phyloP scores from a whole-genome alignment of 92 coral and sea anemone genomes.

The Galaxea fascicularis region DNA sequence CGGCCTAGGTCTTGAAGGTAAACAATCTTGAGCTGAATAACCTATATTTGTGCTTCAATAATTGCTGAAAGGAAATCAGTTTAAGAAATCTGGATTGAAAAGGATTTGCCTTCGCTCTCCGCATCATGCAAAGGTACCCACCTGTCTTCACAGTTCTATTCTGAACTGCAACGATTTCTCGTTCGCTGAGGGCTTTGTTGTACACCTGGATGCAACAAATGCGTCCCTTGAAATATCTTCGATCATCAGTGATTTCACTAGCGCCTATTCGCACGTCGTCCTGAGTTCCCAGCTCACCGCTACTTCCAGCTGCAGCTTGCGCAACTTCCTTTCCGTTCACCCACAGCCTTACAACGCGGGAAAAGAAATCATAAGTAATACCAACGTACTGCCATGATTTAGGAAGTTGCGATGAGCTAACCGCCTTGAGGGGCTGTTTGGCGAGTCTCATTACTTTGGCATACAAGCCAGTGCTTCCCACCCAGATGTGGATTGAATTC shows the following conservation, averaged over 20 bases:
- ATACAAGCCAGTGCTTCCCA: background rate
- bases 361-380: slow-evolving; percentile 30
- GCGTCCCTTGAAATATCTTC: slow-evolving; percentile 35
- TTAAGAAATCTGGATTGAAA: too few species aligned
- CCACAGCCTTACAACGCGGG: slow-evolving; percentile 45
- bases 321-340: slow-evolving; percentile 10
- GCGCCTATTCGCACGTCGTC: background rate
- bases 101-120: too few species aligned
- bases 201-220: too few species aligned
- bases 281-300: background rate
- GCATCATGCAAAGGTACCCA: too few species aligned
- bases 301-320: background rate
- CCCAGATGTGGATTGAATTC: background rate
- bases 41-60: too few species aligned
- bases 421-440: too few species aligned
- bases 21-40: too few species aligned
- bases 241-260: background rate
- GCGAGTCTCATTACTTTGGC: too few species aligned
- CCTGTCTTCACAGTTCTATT: too few species aligned
- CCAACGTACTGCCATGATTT: slow-evolving; percentile 36
- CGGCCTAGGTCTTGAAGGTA: too few species aligned
- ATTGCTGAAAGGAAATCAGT: too few species aligned
- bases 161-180: slow-evolving; percentile 8
- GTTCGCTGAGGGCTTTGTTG: slow-evolving; percentile 12
- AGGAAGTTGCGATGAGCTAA: too few species aligned